Evolutionary conservation across 2,113 vertebrate genomes (phyloP), one percentile per base, ranked within the genome.

Genomic region (Gavialis gangeticus): DNA sequence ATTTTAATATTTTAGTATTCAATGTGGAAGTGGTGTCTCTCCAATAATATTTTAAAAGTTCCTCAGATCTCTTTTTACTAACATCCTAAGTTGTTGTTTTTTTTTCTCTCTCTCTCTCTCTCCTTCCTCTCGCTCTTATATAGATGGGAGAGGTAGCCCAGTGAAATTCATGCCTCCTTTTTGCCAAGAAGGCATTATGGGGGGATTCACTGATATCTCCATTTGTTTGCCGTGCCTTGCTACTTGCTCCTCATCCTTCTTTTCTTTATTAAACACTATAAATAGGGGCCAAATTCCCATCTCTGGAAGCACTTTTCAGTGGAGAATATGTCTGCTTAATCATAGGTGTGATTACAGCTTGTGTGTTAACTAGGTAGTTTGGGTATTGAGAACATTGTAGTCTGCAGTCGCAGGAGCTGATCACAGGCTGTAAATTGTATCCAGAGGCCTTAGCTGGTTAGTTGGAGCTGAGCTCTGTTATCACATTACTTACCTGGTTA

Each of bases 1-100:
- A 97, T 98, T 98, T 98, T 97, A 98, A 97, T 97, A 97, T 98
- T 98, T 98, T 97, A 97, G 81, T 95, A 93, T 97, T 97, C 97
- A 96, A 97, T 88, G 84, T 69, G 84, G 96, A 95, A 94, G 27
- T 89, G 90, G 55, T 86, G 17, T 71, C 56, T 97, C 79, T 96
- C 55, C 64, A 90, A 96, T 95, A 97, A 95, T 90, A 94, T 90
- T 93, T 96, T 94, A 78, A 91, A 98, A 97, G 66, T 97, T 97
- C 54, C 78, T 95, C 91, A 21, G 93, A 15, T 67, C 18, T 94
- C 85, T 97, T 96, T 96, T 97, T 93, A 63, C 60, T 93, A 94
- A 90, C 73, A 55, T 59, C 66, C 15, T 56, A 46, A 15, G n/a
- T 94, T 91, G 46, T 58, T 93, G 37, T 79, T 0, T 85, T 88